Evolutionary conservation across 1,140 invertebrate genomes (phyloP).

Genomic region (Oncopeltus fasciatus): DNA sequence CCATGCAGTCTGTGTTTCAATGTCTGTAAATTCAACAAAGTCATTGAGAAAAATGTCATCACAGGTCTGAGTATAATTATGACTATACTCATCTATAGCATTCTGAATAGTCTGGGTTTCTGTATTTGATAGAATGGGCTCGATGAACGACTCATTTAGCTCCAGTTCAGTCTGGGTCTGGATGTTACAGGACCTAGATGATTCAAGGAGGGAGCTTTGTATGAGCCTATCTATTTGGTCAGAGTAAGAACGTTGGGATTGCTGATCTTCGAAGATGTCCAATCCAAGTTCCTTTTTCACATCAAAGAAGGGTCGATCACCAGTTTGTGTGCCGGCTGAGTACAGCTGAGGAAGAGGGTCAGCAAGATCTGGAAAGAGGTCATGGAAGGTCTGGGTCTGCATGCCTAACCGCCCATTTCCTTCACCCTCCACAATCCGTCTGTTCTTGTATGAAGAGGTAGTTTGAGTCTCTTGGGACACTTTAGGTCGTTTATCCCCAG

Average conservation of each 20-base stretch:
- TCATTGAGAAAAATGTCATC: conserved; percentile 13
- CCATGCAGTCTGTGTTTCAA: conserved; percentile 19
- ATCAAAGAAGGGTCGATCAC: not conserved
- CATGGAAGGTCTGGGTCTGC: conserved; percentile 6
- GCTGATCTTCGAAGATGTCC: not conserved
- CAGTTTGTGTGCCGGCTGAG: conserved; percentile 11
- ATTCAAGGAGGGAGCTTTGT: conserved; percentile 5
- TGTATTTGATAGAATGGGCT: conserved; percentile 12
- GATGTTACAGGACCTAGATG: conserved; percentile 15
- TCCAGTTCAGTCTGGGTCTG: conserved; percentile 17
- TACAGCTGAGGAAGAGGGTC: conserved; percentile 4
- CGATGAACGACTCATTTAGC: conserved; percentile 2
- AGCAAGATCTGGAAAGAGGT: not conserved
- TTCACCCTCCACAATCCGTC: no score
- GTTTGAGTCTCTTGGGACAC: conserved; percentile 13
- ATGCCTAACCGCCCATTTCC: not conserved
- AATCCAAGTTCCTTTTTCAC: not conserved
- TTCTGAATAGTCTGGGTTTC: conserved; percentile 15
- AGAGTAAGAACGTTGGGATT: not conserved
- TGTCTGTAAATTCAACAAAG: conserved; percentile 18
- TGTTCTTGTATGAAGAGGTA: not conserved
- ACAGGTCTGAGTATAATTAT: conserved; percentile 19
- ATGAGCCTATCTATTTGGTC: conserved; percentile 10
- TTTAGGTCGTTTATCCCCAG: conserved; percentile 1
- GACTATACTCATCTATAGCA: conserved; percentile 15